Conservation (phyloP, 2,888 invertebrate genomes). For the Lasioglossum figueresi region DNA sequence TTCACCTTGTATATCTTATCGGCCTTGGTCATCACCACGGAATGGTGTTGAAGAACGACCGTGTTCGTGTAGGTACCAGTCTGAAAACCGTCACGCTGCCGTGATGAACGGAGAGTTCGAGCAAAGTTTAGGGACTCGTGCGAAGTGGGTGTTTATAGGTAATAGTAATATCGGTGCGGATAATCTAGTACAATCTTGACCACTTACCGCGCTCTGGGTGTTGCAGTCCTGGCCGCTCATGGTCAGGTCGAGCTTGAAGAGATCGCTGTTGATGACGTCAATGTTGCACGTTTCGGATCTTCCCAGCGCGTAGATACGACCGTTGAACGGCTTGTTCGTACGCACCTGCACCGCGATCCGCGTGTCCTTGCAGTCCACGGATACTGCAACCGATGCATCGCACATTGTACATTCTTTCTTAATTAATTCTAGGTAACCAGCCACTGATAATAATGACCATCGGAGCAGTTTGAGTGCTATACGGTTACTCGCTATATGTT, state of each 20-base stretch:
- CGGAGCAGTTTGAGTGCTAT: too few relatives aligned
- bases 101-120: slow-evolving; percentile 68
- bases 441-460: not conserved
- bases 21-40: slow-evolving; percentile 98
- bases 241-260: slow-evolving; percentile 95
- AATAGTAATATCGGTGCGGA: not conserved
- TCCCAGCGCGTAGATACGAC: slow-evolving; percentile 96
- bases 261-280: slow-evolving; percentile 95
- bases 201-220: slow-evolving; percentile 95
- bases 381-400: slow-evolving; percentile 87
- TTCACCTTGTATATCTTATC: slow-evolving; percentile 98
- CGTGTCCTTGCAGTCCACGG: slow-evolving; percentile 97
- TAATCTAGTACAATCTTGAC: not conserved
- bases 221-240: slow-evolving; percentile 98
- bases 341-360: slow-evolving; percentile 96
- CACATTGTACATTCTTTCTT: not conserved
- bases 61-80: slow-evolving; percentile 97
- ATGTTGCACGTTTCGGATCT: slow-evolving; percentile 98
- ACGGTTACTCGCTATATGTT: not conserved
- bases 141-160: not conserved
- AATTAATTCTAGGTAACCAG: not conserved
- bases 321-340: slow-evolving; percentile 97
- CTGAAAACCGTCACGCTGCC: slow-evolving; percentile 86
- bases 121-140: slow-evolving; percentile 42
- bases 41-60: slow-evolving; percentile 96